These are phyloP conservation scores for Atrina japonica DNA, from an alignment of 2,888 invertebrate species.

Conservation along the genomic window DNA sequence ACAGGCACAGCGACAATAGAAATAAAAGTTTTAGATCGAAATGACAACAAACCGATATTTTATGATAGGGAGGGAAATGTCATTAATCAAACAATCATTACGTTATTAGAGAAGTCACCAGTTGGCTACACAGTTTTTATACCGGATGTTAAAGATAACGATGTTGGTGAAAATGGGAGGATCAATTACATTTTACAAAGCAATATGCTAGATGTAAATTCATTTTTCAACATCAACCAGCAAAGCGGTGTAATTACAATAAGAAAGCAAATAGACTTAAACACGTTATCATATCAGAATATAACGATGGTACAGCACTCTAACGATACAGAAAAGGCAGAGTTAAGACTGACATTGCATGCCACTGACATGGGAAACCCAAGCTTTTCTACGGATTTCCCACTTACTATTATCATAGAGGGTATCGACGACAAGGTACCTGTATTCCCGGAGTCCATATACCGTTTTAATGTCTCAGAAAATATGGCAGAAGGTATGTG, in stretches of 20 bases:
- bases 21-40: conserved; percentile 39
- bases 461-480: conserved; percentile 44
- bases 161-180: conserved; percentile 39
- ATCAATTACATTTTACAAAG: conserved; percentile 23
- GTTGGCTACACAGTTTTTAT: conserved; percentile 44
- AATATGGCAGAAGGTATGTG: conserved; percentile 33
- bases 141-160: conserved; percentile 44
- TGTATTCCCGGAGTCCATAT: conserved; percentile 40
- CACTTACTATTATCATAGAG: conserved; percentile 42
- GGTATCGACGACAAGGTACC: conserved; percentile 56
- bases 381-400: conserved; percentile 21
- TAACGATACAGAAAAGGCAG: conserved; percentile 35
- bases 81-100: conserved; percentile 29
- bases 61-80: conserved; percentile 33
- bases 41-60: conserved; percentile 48
- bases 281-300: conserved; percentile 21
- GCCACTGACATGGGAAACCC: conserved; percentile 47
- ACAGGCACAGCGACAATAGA: conserved; percentile 32
- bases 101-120: conserved; percentile 52
- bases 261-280: conserved; percentile 37
- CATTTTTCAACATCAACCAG: conserved; percentile 33
- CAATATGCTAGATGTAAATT: background rate
- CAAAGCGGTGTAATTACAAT: conserved; percentile 42
- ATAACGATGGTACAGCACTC: conserved; percentile 23
- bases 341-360: conserved; percentile 30